phyloP scores from a whole-genome alignment of 1,140 invertebrate species.

The Megathymus violae region DNA sequence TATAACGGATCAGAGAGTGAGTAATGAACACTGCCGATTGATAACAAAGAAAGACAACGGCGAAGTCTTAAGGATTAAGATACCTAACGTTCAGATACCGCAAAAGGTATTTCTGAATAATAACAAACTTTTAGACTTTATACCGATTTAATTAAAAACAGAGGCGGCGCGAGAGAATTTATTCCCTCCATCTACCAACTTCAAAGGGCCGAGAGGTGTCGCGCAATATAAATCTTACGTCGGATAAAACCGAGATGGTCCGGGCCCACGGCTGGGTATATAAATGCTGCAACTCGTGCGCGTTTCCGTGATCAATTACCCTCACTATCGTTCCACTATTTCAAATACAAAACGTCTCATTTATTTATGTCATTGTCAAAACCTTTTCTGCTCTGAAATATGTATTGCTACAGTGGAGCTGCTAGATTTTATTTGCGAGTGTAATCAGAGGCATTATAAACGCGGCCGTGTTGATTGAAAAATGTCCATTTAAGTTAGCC shows the following conservation, averaged over 20 bases:
- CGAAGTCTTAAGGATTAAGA: slow-evolving; percentile 30
- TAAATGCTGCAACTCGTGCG: slow-evolving; percentile 69
- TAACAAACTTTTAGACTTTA: slow-evolving; percentile 58
- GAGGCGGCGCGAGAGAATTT: slow-evolving; percentile 61
- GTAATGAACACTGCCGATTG: slow-evolving; percentile 33
- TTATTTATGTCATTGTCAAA: slow-evolving; percentile 68
- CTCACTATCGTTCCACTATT: slow-evolving; percentile 63
- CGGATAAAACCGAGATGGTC: slow-evolving; percentile 65
- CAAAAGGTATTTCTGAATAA: slow-evolving; percentile 45
- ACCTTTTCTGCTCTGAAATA: slow-evolving; percentile 52
- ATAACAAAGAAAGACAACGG: slow-evolving; percentile 32
- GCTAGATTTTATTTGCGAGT: slow-evolving; percentile 34
- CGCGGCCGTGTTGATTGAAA: slow-evolving; percentile 41
- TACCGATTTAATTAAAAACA: slow-evolving; percentile 76
- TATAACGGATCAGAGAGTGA: slow-evolving; percentile 16
- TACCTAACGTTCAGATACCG: slow-evolving; percentile 30
- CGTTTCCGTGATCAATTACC: slow-evolving; percentile 65
- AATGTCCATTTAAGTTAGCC: slow-evolving; percentile 43
- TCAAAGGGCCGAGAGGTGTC: slow-evolving; percentile 73
- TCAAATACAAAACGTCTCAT: slow-evolving; percentile 67
- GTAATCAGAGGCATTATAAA: slow-evolving; percentile 47
- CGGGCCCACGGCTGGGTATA: slow-evolving; percentile 55
- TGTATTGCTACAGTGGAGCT: slow-evolving; percentile 40
- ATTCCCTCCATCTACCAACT: slow-evolving; percentile 69
- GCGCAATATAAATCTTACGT: slow-evolving; percentile 69